These are phyloP conservation scores for Melanerpes formicivorus DNA, from an alignment of 2,113 vertebrate species.

Conservation along the genomic window DNA sequence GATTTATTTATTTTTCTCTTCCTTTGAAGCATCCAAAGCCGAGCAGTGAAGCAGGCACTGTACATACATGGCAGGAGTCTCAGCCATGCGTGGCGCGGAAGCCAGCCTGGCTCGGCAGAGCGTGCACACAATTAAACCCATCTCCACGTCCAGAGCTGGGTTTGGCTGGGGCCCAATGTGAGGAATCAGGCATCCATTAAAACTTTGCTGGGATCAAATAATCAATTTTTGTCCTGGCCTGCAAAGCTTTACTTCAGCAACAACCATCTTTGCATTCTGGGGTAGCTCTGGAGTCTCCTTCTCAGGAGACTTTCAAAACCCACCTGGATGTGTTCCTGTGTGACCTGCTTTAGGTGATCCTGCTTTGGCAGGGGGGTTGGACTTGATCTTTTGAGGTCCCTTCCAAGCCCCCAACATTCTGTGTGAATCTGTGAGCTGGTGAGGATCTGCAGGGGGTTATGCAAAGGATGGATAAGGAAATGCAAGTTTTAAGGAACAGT, in stretches of 20 bases:
- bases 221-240: background rate
- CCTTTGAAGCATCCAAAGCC: background rate
- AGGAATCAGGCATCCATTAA: background rate
- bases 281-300: background rate
- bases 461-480: background rate
- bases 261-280: background rate
- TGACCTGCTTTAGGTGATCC: too few relatives aligned
- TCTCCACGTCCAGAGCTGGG: background rate
- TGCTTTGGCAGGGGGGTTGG: too few relatives aligned
- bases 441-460: background rate
- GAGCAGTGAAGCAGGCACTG: background rate
- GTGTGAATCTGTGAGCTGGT: background rate
- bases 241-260: background rate
- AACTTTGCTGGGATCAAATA: background rate
- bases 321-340: too few relatives aligned
- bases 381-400: too few relatives aligned
- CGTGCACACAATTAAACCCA: background rate
- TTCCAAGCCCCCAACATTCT: too few relatives aligned
- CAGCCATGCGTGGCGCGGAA: background rate
- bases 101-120: accelerated
- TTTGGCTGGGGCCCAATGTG: background rate
- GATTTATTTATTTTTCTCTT: background rate
- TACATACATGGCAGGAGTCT: background rate
- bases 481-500: background rate
- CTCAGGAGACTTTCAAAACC: too few relatives aligned